A percentile compares a stretch with the other conserved stretches of the same genome.
Conservation (phyloP, 2,888 invertebrate species). For the Acrobasis consociella region DNA sequence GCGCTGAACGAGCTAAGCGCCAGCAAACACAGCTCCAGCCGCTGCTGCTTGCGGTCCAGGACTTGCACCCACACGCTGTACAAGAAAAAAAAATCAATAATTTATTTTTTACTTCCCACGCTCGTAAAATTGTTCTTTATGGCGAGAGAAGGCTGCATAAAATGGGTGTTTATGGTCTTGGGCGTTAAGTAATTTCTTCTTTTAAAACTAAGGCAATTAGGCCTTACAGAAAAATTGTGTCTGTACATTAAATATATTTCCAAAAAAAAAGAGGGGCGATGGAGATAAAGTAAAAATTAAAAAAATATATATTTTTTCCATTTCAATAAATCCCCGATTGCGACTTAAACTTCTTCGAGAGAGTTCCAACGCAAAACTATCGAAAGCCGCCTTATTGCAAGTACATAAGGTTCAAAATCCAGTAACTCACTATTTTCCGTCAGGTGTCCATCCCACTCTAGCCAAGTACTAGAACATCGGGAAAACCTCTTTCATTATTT, state of each 20-base stretch:
- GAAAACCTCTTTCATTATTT: neutral
- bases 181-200: too few relatives aligned
- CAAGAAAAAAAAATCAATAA: constrained; percentile 31
- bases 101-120: too few relatives aligned
- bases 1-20: constrained; percentile 89
- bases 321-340: too few relatives aligned
- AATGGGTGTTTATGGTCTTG: too few relatives aligned
- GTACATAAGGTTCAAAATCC: neutral
- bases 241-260: too few relatives aligned
- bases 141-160: too few relatives aligned
- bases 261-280: too few relatives aligned
- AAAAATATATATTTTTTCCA: too few relatives aligned
- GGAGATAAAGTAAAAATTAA: too few relatives aligned
- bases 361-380: neutral
- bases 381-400: neutral
- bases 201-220: too few relatives aligned
- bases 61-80: constrained; percentile 95
- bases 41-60: constrained; percentile 93
- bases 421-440: constrained; percentile 90
- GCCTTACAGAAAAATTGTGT: too few relatives aligned
- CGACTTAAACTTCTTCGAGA: neutral
- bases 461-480: neutral
- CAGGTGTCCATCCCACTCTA: constrained; percentile 89
- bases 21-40: constrained; percentile 91
- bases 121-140: too few relatives aligned